phyloP scores from a whole-genome alignment of 2,888 invertebrate genomes.

The Leptinotarsa peninsularis region DNA sequence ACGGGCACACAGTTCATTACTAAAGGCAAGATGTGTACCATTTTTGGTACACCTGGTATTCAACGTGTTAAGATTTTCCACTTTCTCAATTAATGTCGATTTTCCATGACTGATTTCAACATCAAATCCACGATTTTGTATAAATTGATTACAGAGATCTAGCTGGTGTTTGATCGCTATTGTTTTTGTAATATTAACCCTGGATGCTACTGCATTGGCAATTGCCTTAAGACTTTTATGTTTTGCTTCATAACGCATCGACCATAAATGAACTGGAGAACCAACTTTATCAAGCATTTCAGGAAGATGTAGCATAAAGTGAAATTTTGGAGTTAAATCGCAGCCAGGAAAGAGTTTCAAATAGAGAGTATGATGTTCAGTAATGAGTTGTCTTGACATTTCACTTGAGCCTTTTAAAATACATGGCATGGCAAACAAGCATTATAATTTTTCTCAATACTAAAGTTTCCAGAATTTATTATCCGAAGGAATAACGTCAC shows the following conservation, averaged over 20 bases:
- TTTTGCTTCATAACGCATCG: slow-evolving; percentile 30
- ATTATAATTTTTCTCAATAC: slow-evolving; percentile 15
- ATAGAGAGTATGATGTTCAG: slow-evolving; percentile 24
- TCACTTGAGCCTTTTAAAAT: not conserved
- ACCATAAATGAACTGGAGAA: slow-evolving; percentile 22
- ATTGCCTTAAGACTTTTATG: slow-evolving; percentile 27
- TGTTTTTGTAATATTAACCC: slow-evolving; percentile 21
- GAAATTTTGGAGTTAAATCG: slow-evolving; percentile 28
- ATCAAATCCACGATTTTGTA: slow-evolving; percentile 2
- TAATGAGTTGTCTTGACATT: not conserved
- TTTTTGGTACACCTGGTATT: not conserved
- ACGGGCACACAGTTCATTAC: not conserved
- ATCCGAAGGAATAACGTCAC: not conserved
- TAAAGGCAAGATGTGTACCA: not conserved
- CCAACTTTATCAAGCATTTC: slow-evolving; percentile 25
- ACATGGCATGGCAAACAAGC: not conserved
- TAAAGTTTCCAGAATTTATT: slow-evolving; percentile 9
- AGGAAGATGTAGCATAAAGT: slow-evolving; percentile 28
- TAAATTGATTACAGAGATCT: slow-evolving; percentile 6
- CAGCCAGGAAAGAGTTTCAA: slow-evolving; percentile 20
- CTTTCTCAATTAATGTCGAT: no score
- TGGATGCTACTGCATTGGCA: slow-evolving; percentile 22
- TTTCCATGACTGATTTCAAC: not conserved
- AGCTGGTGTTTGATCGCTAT: slow-evolving; percentile 26
- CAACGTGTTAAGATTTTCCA: not conserved